phyloP scores from a whole-genome alignment of 2,113 vertebrate genomes.

The Gobius niger region DNA sequence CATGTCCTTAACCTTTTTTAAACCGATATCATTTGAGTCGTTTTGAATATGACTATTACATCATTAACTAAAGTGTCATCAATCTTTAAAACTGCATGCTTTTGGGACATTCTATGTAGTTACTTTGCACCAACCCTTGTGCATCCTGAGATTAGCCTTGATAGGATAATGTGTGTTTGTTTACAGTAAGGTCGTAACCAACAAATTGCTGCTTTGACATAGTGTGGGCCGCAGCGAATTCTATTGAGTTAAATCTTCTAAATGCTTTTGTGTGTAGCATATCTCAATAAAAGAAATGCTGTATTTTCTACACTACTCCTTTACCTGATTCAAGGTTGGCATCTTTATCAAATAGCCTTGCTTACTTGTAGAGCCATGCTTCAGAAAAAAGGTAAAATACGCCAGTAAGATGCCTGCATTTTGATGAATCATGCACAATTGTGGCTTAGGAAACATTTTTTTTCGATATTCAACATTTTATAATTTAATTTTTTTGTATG shows the following conservation, averaged over 20 bases:
- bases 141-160: constrained; percentile 13
- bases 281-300: too few relatives aligned
- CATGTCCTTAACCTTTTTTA: constrained; percentile 16
- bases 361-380: too few relatives aligned
- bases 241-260: neutral
- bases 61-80: constrained; percentile 4
- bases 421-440: too few relatives aligned
- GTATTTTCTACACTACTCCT: neutral
- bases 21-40: neutral
- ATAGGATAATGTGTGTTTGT: constrained; percentile 9
- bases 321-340: too few relatives aligned
- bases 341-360: too few relatives aligned
- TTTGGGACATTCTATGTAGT: constrained; percentile 18
- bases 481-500: neutral
- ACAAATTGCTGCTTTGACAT: neutral
- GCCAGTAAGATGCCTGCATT: too few relatives aligned
- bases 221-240: neutral
- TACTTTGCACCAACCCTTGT: neutral
- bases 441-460: too few relatives aligned
- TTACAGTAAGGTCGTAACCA: neutral
- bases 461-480: too few relatives aligned
- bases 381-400: too few relatives aligned
- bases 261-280: too few relatives aligned
- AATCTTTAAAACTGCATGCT: constrained; percentile 24
- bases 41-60: neutral